phyloP scores from a whole-genome alignment of 2,888 invertebrate species.

The Antheraea assamensis region DNA sequence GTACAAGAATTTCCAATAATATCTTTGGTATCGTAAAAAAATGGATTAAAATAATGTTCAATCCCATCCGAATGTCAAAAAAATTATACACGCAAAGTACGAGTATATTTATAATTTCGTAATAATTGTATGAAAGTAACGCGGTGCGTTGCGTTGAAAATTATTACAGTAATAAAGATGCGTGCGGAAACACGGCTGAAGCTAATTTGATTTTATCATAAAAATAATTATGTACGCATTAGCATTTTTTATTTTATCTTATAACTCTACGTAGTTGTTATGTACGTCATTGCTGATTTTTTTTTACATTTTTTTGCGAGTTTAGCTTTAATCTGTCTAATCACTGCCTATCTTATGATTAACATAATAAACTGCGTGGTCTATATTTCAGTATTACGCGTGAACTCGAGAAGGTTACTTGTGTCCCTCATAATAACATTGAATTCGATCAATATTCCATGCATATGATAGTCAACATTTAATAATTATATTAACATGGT shows the following conservation, averaged over 20 bases:
- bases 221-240: neutral
- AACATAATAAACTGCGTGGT: neutral
- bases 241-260: too few relatives aligned
- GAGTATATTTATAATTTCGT: too few relatives aligned
- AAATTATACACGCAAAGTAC: too few relatives aligned
- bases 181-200: too few relatives aligned
- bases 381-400: conserved; percentile 25
- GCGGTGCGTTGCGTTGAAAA: too few relatives aligned
- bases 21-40: too few relatives aligned
- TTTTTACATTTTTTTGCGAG: neutral
- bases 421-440: conserved; percentile 24
- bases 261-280: neutral
- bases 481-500: neutral
- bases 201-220: neutral
- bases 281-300: neutral
- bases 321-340: neutral
- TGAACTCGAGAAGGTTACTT: conserved; percentile 27
- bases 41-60: too few relatives aligned
- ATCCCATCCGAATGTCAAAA: too few relatives aligned
- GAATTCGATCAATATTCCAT: conserved; percentile 6
- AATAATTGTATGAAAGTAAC: too few relatives aligned
- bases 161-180: too few relatives aligned
- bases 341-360: neutral
- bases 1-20: too few relatives aligned
- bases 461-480: neutral